phyloP scores from a whole-genome alignment of 1,140 invertebrate species.

The Orchesella cincta region DNA sequence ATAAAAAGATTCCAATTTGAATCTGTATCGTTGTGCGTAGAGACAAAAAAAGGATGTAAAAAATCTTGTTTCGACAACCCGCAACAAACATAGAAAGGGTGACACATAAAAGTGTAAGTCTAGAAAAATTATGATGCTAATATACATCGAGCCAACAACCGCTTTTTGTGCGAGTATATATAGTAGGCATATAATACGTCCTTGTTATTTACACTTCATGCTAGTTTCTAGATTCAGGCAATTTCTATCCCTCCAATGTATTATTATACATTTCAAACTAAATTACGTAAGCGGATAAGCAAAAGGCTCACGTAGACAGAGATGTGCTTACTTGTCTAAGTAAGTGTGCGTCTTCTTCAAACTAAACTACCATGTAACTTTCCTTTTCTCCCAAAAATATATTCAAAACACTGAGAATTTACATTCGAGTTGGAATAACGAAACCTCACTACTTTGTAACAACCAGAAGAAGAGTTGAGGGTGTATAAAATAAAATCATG shows the following conservation, averaged over 20 bases:
- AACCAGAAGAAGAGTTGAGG: background rate
- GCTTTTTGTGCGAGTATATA: too few species aligned
- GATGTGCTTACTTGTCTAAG: too few species aligned
- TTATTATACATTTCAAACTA: background rate
- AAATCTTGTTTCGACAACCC: background rate
- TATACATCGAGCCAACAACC: too few species aligned
- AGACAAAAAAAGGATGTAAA: constrained; percentile 11
- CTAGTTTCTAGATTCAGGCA: constrained; percentile 4
- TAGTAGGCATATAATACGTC: too few species aligned
- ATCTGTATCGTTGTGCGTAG: background rate
- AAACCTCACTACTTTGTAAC: background rate
- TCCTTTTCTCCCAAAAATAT: too few species aligned
- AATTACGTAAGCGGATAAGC: constrained; percentile 3
- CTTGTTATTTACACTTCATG: background rate
- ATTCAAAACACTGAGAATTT: background rate
- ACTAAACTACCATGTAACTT: too few species aligned
- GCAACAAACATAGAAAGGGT: background rate
- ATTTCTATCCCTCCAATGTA: constrained; percentile 7
- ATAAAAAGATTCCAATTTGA: background rate
- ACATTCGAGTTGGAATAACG: background rate
- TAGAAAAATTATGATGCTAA: background rate
- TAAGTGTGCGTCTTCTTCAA: background rate
- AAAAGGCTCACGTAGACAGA: background rate
- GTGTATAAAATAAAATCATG: background rate
- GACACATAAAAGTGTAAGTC: background rate